Evolutionary conservation across 2,113 vertebrate genomes (phyloP).

Genomic region (Bucco capensis): DNA sequence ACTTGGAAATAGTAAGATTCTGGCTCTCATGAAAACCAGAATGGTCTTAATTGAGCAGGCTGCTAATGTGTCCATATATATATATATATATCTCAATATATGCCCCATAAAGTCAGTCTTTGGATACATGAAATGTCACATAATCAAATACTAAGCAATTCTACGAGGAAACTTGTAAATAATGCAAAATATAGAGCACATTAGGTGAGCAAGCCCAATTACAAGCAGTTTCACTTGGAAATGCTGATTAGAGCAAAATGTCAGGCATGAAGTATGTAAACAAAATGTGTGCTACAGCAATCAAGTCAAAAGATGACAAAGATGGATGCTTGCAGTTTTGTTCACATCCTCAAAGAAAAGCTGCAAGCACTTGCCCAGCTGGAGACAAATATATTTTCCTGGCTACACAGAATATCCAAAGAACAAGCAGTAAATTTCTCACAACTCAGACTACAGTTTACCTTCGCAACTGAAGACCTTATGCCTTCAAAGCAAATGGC

Average conservation of each 20-base stretch:
- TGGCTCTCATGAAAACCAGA: neutral
- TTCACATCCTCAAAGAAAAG: constrained; percentile 46
- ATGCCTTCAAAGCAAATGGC: neutral
- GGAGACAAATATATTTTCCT: constrained; percentile 25
- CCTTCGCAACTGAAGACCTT: neutral
- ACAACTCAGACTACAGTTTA: neutral
- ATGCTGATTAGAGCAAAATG: constrained; percentile 46
- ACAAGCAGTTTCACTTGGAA: constrained; percentile 2
- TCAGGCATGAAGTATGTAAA: neutral
- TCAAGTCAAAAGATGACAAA: constrained; percentile 30
- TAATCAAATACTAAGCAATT: constrained; percentile 7
- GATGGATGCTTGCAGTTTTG: constrained; percentile 23
- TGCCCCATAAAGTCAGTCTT: neutral
- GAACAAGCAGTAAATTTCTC: constrained; percentile 10
- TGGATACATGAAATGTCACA: neutral
- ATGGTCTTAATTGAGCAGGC: neutral
- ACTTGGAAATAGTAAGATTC: neutral
- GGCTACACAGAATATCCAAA: neutral
- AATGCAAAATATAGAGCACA: constrained; percentile 11
- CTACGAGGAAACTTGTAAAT: constrained; percentile 13
- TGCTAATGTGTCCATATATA: neutral
- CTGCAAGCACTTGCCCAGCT: constrained; percentile 23
- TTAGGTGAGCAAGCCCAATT: neutral
- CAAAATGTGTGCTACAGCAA: constrained; percentile 25
- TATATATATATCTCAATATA: neutral